Conservation (phyloP, 2,113 vertebrate species). For the Chaetops frenatus region DNA sequence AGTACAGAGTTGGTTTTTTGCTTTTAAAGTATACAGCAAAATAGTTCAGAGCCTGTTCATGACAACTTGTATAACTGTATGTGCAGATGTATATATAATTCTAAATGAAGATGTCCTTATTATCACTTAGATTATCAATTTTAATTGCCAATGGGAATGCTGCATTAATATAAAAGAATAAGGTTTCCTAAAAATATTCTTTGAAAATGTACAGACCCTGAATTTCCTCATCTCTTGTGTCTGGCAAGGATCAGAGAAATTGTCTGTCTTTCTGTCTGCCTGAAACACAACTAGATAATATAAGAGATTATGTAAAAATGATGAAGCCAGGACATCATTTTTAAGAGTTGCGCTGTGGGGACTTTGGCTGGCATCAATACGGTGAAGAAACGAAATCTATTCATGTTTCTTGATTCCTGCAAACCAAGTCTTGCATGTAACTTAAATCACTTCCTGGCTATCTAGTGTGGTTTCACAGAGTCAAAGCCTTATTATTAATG, state of each 20-base stretch:
- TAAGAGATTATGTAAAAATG: neutral
- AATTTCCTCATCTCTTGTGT: neutral
- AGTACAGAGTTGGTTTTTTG: neutral
- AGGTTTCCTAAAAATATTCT: neutral
- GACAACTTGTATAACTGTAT: neutral
- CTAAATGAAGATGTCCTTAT: neutral
- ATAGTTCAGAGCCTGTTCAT: neutral
- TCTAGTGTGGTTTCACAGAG: neutral
- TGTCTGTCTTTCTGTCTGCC: neutral
- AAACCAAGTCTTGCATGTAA: neutral
- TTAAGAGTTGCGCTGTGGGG: neutral
- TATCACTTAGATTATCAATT: neutral
- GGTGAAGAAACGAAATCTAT: neutral
- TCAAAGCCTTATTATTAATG: neutral
- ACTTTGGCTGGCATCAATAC: neutral
- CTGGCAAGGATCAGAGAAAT: neutral
- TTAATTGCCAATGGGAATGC: neutral
- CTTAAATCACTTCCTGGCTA: neutral
- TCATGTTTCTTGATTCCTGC: neutral
- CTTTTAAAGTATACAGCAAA: neutral
- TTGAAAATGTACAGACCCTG: neutral
- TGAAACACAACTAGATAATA: neutral
- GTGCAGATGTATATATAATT: neutral
- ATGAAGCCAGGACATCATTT: neutral
- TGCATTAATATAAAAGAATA: neutral